Conservation (phyloP, 2,797 vertebrate species). For the Cryptoblepharus egeriae region DNA sequence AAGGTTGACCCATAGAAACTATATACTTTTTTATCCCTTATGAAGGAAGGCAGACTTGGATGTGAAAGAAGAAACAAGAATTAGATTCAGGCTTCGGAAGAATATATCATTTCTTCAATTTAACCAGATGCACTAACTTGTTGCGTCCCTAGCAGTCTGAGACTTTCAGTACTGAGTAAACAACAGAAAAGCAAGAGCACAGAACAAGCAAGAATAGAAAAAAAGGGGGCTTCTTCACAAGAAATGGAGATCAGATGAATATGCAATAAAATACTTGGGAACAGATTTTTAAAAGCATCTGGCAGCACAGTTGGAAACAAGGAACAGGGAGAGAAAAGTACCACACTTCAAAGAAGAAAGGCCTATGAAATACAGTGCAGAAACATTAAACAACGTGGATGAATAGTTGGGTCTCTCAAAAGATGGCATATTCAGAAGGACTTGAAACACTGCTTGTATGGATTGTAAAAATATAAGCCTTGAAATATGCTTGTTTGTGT, state of each 20-base stretch:
- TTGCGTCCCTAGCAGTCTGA: too few relatives aligned
- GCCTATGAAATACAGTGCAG: not conserved
- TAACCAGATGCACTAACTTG: too few relatives aligned
- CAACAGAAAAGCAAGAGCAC: not conserved
- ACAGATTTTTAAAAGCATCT: constrained; percentile 7
- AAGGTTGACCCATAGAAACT: not conserved
- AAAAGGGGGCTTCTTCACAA: not conserved
- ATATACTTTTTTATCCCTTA: not conserved
- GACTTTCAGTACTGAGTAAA: not conserved
- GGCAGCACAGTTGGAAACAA: constrained; percentile 10
- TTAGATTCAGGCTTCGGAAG: not conserved
- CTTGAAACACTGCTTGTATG: not conserved
- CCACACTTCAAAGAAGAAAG: constrained; percentile 8
- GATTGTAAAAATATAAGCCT: not conserved
- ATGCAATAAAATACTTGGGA: constrained; percentile 3
- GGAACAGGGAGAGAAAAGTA: constrained; percentile 1
- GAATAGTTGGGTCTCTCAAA: not conserved
- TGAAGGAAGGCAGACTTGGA: not conserved
- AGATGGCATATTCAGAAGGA: not conserved
- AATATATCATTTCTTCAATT: not conserved
- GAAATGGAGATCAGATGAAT: constrained; percentile 1
- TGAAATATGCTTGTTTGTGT: not conserved
- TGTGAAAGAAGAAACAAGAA: not conserved
- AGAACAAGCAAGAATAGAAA: not conserved
- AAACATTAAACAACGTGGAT: constrained; percentile 2